Evolutionary conservation across 2,113 vertebrate species (phyloP), one percentile per base, ranked within the genome.

Genomic region (Mola mola): DNA sequence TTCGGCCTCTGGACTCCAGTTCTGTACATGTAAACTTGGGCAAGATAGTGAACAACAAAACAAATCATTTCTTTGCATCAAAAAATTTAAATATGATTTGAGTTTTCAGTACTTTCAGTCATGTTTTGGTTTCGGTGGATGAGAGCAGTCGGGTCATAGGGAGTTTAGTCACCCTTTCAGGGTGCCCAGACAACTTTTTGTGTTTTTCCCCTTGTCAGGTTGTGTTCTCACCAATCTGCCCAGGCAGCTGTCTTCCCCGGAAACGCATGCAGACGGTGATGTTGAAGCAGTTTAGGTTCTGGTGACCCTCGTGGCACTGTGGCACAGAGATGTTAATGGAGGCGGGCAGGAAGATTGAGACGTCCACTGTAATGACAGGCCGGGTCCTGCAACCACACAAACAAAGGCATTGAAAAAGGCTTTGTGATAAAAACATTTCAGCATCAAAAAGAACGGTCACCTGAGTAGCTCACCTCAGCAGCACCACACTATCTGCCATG

Each of bases 271-370:
- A 98, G 20, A 79, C 79, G 0, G 93, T 95, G 75, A 94, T 87
- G 0, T 92, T 95, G 79, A 98, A 91, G 90, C 97, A 99, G 91
- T 95, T 98, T 43, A 94, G 87, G 0, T 83, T 91, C 78, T 94
- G 95, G 40, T 92, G 92, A 11, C 94, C 93, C 1, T 99, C 96
- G 0, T 96, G 94, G 81, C 97, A 99, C 85, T 94, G 94, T 4
- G 96, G 97, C 12, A 94, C 93, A 0, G 96, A 94, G 89, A 99
- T 98, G 89, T 99, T 98, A 90, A 98, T 96, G 75, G 96, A 96
- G 0, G 41, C 15, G 0, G 97, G 97, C 60, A 98, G 91, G 79
- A 94, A 93, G 86, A 98, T 95, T 78, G 92, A 80, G 33, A 94
- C 81, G 1, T 95, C 93, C 90, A 98, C 75, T 0, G 95, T 96